Evolutionary conservation across 2,888 invertebrate species (phyloP).

Genomic region (Coenonympha arcania): DNA sequence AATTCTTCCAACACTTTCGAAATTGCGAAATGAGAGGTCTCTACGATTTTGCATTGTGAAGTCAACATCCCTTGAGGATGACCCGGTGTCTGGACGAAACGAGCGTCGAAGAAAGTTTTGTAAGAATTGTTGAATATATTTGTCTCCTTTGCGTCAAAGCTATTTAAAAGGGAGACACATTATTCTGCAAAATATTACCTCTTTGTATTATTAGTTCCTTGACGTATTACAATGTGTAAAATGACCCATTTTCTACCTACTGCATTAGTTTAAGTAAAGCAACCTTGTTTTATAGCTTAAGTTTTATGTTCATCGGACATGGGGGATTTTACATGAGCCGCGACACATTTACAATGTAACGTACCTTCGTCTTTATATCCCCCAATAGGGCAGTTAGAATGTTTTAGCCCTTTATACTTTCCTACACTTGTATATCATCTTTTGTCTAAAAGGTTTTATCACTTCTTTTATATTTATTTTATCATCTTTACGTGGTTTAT

Average conservation of each 20-base stretch:
- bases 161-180: no score
- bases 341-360: conserved; percentile 15
- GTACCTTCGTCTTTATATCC: background rate
- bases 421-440: background rate
- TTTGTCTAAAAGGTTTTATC: background rate
- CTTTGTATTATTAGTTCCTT: background rate
- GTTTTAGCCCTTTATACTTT: background rate
- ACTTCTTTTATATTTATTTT: no score
- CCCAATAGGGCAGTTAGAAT: background rate
- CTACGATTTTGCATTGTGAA: no score
- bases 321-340: conserved; percentile 17
- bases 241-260: conserved; percentile 15
- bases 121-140: no score
- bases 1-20: no score
- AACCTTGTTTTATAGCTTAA: conserved; percentile 16
- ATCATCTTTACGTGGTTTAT: no score
- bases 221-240: conserved; percentile 2
- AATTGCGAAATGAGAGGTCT: no score
- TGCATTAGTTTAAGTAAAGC: conserved; percentile 17
- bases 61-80: no score
- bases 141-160: no score
- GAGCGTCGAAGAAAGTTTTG: no score
- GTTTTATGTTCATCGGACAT: conserved; percentile 22
- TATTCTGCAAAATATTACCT: no score
- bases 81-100: no score